Percentiles rank a stretch among this genome's conserved stretches.
phyloP scores from a whole-genome alignment of 1,140 invertebrate genomes.

The Oscheius sp. region DNA sequence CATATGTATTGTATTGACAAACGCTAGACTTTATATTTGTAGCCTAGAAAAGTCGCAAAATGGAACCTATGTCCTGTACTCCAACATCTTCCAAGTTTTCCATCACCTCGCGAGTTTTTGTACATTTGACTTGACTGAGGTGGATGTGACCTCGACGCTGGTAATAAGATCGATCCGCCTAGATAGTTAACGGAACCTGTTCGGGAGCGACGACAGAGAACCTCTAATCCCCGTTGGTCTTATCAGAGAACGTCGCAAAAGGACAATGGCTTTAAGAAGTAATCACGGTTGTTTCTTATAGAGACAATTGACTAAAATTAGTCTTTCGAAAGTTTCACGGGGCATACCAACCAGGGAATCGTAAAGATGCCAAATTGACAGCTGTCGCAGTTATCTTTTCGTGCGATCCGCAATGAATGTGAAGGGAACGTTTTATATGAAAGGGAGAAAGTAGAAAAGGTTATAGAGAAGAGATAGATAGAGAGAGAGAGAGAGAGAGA shows the following conservation, averaged over 20 bases:
- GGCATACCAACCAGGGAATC: not conserved
- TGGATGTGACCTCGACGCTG: too few relatives aligned
- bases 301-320: too few relatives aligned
- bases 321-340: not conserved
- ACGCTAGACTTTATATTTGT: conserved; percentile 24
- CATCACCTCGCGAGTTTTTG: not conserved
- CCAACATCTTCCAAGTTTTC: not conserved
- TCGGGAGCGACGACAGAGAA: too few relatives aligned
- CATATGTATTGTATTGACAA: not conserved
- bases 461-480: not conserved
- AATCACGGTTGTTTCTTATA: too few relatives aligned
- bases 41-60: not conserved
- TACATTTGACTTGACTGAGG: not conserved
- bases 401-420: not conserved
- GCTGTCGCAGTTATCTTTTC: not conserved
- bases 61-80: not conserved
- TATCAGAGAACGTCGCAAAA: too few relatives aligned
- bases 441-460: not conserved
- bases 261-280: too few relatives aligned
- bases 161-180: too few relatives aligned
- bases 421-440: not conserved
- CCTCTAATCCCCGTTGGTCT: too few relatives aligned
- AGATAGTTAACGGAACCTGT: too few relatives aligned
- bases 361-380: not conserved
- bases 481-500: not conserved